phyloP scores from a whole-genome alignment of 30 jellyfish, hydroid and myxozoan species.

The Aurelia aurita region DNA sequence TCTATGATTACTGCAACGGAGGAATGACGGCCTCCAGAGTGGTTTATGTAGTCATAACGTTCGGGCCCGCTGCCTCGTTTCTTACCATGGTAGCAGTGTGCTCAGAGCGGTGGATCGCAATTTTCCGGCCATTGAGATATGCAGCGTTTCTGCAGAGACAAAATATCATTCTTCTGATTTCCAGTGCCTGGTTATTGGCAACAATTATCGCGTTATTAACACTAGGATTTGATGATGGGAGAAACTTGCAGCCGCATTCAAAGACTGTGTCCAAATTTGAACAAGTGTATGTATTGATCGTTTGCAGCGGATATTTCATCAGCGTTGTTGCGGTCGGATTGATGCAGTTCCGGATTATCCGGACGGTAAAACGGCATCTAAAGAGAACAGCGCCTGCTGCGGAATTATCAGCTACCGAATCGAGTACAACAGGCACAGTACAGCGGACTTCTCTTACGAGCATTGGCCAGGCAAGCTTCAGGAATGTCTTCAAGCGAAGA shows the following conservation, averaged over 20 bases:
- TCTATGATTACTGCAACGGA: background rate
- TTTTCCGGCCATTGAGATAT: slow-evolving; percentile 65
- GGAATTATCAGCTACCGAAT: background rate
- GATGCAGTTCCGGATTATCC: slow-evolving; percentile 47
- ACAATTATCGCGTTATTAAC: slow-evolving; percentile 23
- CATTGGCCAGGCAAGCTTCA: background rate
- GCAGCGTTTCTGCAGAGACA: slow-evolving; percentile 6
- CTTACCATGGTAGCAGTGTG: slow-evolving; percentile 51
- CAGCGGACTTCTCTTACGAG: background rate
- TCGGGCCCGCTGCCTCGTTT: slow-evolving; percentile 51
- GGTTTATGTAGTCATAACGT: background rate
- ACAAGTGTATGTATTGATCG: background rate
- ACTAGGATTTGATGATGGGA: background rate
- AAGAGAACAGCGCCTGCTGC: slow-evolving; percentile 18
- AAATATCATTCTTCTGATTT: slow-evolving; percentile 1
- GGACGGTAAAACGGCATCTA: slow-evolving; percentile 39
- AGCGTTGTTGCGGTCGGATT: slow-evolving; percentile 29
- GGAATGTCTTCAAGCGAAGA: slow-evolving; percentile 14
- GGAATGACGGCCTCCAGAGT: background rate
- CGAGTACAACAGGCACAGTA: background rate
- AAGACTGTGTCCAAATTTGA: background rate
- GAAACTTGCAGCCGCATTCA: background rate
- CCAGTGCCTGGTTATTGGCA: slow-evolving; percentile 34
- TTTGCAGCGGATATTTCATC: slow-evolving; percentile 14
- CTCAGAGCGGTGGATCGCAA: slow-evolving; percentile 69